Evolutionary conservation across 2,797 vertebrate genomes (phyloP).

Genomic region (Chelonia mydas): DNA sequence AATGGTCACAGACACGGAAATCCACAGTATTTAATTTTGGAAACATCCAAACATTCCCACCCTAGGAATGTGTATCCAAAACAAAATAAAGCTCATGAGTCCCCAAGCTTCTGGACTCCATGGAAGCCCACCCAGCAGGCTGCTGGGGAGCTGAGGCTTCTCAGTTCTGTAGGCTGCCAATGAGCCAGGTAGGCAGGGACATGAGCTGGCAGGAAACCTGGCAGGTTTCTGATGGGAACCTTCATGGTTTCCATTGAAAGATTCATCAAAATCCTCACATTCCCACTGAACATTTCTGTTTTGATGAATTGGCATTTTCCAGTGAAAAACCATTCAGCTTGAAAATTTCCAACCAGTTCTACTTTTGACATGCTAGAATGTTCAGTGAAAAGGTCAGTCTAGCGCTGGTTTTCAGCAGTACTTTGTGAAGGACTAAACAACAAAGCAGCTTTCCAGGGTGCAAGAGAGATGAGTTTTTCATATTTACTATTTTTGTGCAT

Average conservation of each 20-base stretch:
- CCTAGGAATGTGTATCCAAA: background rate
- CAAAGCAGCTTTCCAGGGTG: background rate
- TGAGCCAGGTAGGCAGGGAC: background rate
- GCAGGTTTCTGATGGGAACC: background rate
- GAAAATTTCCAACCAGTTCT: background rate
- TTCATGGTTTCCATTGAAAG: background rate
- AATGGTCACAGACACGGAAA: background rate
- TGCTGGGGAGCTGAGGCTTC: rapidly evolving
- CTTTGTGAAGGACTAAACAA: background rate
- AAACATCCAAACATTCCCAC: rapidly evolving
- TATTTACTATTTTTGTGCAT: background rate
- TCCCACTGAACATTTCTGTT: background rate
- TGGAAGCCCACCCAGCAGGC: background rate
- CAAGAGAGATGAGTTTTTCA: background rate
- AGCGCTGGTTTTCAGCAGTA: rapidly evolving
- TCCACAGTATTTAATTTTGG: background rate
- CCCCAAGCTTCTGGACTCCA: background rate
- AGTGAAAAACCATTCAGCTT: background rate
- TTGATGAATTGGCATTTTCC: background rate
- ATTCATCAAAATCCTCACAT: background rate
- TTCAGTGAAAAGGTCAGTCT: background rate
- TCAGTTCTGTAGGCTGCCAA: background rate
- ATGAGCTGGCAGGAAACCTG: background rate
- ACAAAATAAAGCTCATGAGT: background rate
- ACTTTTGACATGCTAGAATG: rapidly evolving